These are phyloP conservation scores for Drosophila melanosoma DNA, from an alignment of 2,888 invertebrate species.

Conservation along the genomic window DNA sequence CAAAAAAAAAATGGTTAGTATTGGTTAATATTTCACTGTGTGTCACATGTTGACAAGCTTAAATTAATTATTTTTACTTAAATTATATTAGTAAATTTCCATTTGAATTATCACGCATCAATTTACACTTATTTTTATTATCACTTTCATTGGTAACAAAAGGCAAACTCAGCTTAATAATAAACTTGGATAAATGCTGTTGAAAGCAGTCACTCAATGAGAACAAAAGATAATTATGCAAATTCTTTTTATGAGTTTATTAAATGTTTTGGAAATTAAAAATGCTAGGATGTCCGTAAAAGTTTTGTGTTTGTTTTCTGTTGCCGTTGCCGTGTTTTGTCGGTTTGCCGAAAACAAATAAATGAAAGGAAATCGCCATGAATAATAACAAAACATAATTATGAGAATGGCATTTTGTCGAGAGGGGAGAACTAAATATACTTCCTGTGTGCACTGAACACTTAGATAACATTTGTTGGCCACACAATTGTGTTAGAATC, in stretches of 20 bases:
- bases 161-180: slow-evolving; percentile 19
- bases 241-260: slow-evolving; percentile 69
- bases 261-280: slow-evolving; percentile 71
- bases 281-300: slow-evolving; percentile 60
- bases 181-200: slow-evolving; percentile 18
- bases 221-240: slow-evolving; percentile 62
- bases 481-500: slow-evolving; percentile 19
- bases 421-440: slow-evolving; percentile 5
- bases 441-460: slow-evolving; percentile 36
- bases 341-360: slow-evolving; percentile 35
- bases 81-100: not conserved
- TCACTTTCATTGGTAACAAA: slow-evolving; percentile 41
- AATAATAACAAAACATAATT: slow-evolving; percentile 63
- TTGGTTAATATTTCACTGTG: not conserved
- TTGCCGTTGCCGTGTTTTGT: slow-evolving; percentile 19
- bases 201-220: slow-evolving; percentile 28
- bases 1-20: not conserved
- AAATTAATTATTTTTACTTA: not conserved
- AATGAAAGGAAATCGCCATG: slow-evolving; percentile 46
- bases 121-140: slow-evolving; percentile 65
- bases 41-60: not conserved
- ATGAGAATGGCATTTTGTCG: slow-evolving; percentile 44
- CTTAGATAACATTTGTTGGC: slow-evolving; percentile 12
- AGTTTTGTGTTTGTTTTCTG: slow-evolving; percentile 43
- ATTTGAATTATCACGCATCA: not conserved